Conservation (phyloP, 2,797 vertebrate species). For the Oreonectes daqikongensis region DNA sequence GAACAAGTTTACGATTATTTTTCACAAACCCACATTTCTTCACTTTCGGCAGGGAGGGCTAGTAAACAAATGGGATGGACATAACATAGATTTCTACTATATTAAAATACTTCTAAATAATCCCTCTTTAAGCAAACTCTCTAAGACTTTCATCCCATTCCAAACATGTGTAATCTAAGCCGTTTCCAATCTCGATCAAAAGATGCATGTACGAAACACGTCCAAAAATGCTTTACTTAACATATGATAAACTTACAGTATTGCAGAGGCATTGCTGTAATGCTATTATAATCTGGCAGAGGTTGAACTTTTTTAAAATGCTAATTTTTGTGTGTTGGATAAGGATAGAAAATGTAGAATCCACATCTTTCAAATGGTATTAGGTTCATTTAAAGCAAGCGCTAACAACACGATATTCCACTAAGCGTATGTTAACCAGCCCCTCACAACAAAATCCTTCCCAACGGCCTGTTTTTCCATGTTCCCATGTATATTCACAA, state of each 20-base stretch:
- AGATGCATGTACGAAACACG: neutral
- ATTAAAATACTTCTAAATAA: constrained; percentile 14
- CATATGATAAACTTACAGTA: constrained; percentile 18
- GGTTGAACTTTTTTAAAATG: constrained; percentile 12
- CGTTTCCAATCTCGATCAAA: neutral
- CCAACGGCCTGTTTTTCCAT: constrained; percentile 4
- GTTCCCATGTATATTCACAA: neutral
- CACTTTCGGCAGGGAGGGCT: constrained; percentile 3
- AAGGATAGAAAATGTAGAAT: neutral
- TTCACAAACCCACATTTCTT: constrained; percentile 21
- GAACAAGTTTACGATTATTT: constrained; percentile 21
- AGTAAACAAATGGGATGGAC: neutral
- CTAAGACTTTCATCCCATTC: neutral
- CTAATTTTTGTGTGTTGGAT: constrained; percentile 12
- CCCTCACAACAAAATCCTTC: neutral
- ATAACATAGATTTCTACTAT: neutral
- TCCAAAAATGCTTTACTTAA: neutral
- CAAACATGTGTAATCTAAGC: constrained; percentile 3
- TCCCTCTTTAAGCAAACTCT: neutral
- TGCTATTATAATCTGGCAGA: constrained; percentile 8
- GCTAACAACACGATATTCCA: neutral
- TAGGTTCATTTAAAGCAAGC: neutral
- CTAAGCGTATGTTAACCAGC: neutral
- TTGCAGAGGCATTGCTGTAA: neutral
- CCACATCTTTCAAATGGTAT: constrained; percentile 1